Base-by-base conservation (phyloP, 2,797 vertebrate species). In the Enteromius trimaculatus region DNA sequence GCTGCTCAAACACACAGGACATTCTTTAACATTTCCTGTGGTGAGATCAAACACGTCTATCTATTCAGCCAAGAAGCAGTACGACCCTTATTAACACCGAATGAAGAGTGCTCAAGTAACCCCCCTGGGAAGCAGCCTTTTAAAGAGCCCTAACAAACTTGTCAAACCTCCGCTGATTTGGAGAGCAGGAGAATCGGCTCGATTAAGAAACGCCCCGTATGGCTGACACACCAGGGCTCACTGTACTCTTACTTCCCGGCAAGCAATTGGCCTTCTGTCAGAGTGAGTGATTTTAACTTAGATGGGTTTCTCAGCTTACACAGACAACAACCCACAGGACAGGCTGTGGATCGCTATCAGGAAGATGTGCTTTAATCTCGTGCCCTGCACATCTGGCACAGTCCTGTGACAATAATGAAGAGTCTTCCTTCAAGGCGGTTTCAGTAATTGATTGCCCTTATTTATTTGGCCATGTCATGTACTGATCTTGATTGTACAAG, bases 271-370 rank as follows among this genome's bases (percentile, higher is more conserved):
- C 19, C 69, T 37, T 6, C 31, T 81, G 70, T 66, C 71, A 66
- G 44, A 53, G 60, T 13, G n/a, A 55, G n/a, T 39, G 31, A 82
- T 76, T 76, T 39, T 11, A n/a, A 64, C 58, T 34, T 80, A n/a
- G 39, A 72, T 64, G 29, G 26, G 14, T 75, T 72, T 65, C 55
- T 81, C 58, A 29, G 34, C 58, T 66, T 62, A 29, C n/a, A 55
- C 1, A 1, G 65, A 69, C 78, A 80, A 80, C 78, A 80, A 26
- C 34, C 34, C 55, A 60, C 55, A 49, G 55, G 55, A 74, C n/a
- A 62, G 80, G 21, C 37, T 64, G 69, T 81, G 70, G 69, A 75
- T 75, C 58, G n/a, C 60, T 39, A 51, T 74, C 80, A 37, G 58
- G 69, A 74, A 64, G 39, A 75, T 26, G 42, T n/a, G 58, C 19